Percentiles rank a stretch among this genome's conserved stretches.
Evolutionary conservation across 1,140 invertebrate genomes (phyloP).

Genomic region (Drosophila miranda): DNA sequence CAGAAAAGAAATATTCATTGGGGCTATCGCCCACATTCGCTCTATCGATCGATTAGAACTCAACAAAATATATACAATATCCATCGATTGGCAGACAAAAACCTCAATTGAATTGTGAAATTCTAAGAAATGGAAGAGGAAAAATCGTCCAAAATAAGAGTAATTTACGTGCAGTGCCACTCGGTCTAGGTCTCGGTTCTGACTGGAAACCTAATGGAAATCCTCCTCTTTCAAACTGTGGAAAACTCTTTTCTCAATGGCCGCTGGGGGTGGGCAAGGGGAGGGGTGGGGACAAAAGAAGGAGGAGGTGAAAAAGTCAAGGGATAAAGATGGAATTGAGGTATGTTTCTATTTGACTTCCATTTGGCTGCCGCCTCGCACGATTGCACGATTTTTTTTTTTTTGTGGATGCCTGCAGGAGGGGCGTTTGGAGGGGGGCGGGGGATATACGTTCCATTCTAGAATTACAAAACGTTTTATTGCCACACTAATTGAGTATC

Average conservation of each 20-base stretch:
- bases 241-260: no score
- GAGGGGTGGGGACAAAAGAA: neutral
- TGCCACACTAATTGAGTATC: conserved; percentile 74
- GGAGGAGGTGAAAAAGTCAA: no score
- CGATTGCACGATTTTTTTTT: conserved; percentile 37
- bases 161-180: no score
- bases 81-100: no score
- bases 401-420: conserved; percentile 8
- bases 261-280: no score
- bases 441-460: conserved; percentile 37
- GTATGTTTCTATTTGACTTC: conserved; percentile 12
- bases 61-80: no score
- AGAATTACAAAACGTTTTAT: conserved; percentile 70
- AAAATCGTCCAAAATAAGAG: no score
- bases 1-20: neutral
- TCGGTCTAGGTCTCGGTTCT: no score
- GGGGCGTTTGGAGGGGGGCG: no score
- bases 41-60: conserved; percentile 8
- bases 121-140: neutral
- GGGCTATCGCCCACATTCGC: conserved; percentile 23
- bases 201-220: no score
- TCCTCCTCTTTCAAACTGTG: no score
- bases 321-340: neutral
- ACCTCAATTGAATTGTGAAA: neutral
- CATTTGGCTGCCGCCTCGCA: conserved; percentile 32